A percentile compares a stretch with the other conserved stretches of the same genome.
These are phyloP conservation scores for Eubucco bourcierii DNA, from an alignment of 2,113 vertebrate species.

Conservation along the genomic window DNA sequence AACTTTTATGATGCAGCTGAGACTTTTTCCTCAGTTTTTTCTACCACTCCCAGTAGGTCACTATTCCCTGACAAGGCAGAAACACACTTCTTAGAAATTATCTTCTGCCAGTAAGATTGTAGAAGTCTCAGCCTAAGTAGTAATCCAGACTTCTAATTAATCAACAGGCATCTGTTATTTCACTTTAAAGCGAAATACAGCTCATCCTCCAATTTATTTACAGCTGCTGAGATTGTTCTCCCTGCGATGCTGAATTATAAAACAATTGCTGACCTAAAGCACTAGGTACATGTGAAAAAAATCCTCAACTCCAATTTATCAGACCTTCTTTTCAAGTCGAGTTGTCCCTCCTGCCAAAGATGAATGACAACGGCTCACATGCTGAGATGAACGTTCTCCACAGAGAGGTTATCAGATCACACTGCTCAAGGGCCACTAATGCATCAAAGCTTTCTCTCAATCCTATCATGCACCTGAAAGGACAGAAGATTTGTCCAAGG, in stretches of 20 bases:
- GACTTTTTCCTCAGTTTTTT: not conserved
- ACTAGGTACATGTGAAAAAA: not conserved
- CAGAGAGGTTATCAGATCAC: not conserved
- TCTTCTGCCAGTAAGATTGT: not conserved
- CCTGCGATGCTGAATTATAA: not conserved
- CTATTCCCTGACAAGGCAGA: not conserved
- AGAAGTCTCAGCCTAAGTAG: not conserved
- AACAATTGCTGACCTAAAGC: not conserved
- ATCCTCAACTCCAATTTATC: not conserved
- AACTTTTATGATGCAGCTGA: constrained; percentile 2
- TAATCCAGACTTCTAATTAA: not conserved
- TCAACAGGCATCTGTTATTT: not conserved
- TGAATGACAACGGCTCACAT: not conserved
- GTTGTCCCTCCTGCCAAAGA: not conserved
- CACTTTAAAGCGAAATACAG: not conserved
- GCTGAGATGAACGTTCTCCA: not conserved
- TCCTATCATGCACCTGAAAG: not conserved
- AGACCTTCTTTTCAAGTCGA: not conserved
- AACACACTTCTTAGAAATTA: not conserved
- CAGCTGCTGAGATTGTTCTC: not conserved
- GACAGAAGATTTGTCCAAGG: not conserved
- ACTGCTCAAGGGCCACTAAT: not conserved
- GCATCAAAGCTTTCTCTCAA: not conserved
- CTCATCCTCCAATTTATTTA: not conserved
- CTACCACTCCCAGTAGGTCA: constrained; percentile 12